phyloP scores from a whole-genome alignment of 1,140 invertebrate genomes.

The Adelges cooleyi region DNA sequence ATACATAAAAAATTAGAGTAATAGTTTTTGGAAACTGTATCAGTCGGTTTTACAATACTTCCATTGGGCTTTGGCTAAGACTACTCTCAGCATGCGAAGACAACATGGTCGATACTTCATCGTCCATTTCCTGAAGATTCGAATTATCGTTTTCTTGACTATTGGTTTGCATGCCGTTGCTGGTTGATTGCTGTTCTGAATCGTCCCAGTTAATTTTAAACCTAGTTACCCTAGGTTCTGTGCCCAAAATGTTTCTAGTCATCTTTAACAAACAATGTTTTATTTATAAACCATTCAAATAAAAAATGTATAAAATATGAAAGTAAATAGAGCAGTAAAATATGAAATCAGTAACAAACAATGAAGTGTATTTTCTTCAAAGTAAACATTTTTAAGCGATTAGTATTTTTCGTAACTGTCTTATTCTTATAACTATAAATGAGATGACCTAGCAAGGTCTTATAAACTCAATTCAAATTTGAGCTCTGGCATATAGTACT shows the following conservation, averaged over 20 bases:
- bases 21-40: too few relatives aligned
- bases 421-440: too few relatives aligned
- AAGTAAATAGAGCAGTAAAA: not conserved
- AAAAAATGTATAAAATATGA: not conserved
- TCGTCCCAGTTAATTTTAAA: constrained; percentile 98
- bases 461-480: too few relatives aligned
- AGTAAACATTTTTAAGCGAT: too few relatives aligned
- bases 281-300: not conserved
- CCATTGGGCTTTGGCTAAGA: constrained; percentile 33
- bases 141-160: constrained; percentile 91
- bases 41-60: constrained; percentile 31
- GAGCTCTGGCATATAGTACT: too few relatives aligned
- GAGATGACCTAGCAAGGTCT: too few relatives aligned
- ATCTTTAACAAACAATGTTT: constrained; percentile 43
- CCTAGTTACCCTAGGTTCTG: constrained; percentile 85
- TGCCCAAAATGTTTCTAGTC: constrained; percentile 83
- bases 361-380: too few relatives aligned
- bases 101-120: constrained; percentile 13
- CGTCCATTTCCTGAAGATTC: constrained; percentile 30
- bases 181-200: constrained; percentile 31
- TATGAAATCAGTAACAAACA: too few relatives aligned
- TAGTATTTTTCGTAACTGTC: too few relatives aligned
- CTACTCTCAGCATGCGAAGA: constrained; percentile 31
- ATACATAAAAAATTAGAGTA: too few relatives aligned
- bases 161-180: constrained; percentile 46